Conservation (phyloP, 2,113 vertebrate species). For the Ciconia maguari region DNA sequence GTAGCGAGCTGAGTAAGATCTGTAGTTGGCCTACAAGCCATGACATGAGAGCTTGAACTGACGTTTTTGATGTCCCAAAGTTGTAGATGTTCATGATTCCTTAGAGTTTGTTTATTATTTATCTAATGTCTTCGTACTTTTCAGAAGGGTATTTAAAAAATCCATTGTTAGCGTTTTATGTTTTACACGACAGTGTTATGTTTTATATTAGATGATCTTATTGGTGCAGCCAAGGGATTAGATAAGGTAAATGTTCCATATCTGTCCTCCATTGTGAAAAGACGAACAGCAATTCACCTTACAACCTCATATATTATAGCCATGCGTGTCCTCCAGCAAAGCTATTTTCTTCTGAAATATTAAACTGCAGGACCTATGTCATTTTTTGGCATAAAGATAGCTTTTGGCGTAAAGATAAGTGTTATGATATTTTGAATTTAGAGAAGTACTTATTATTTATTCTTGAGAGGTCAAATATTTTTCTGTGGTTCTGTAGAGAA, state of each 20-base stretch:
- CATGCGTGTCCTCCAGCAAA: not conserved
- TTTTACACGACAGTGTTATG: not conserved
- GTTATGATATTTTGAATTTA: not conserved
- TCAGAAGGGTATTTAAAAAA: not conserved
- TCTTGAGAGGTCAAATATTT: not conserved
- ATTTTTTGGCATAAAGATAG: not conserved
- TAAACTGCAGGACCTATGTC: not conserved
- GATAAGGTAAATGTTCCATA: not conserved
- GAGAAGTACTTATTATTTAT: not conserved
- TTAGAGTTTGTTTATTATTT: not conserved
- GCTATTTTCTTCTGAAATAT: not conserved
- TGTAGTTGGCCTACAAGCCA: not conserved
- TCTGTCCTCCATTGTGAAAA: not conserved
- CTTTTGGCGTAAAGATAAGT: not conserved
- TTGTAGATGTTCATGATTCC: not conserved
- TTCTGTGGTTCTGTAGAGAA: not conserved
- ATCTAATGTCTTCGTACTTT: not conserved
- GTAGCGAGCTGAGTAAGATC: not conserved
- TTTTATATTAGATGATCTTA: not conserved
- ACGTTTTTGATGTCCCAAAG: not conserved
- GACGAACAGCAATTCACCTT: not conserved
- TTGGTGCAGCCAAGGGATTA: not conserved
- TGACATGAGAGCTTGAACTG: not conserved
- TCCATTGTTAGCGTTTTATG: not conserved
- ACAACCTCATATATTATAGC: not conserved